Conservation (phyloP, 2,888 invertebrate genomes). For the Ophonus ardosiacus region DNA sequence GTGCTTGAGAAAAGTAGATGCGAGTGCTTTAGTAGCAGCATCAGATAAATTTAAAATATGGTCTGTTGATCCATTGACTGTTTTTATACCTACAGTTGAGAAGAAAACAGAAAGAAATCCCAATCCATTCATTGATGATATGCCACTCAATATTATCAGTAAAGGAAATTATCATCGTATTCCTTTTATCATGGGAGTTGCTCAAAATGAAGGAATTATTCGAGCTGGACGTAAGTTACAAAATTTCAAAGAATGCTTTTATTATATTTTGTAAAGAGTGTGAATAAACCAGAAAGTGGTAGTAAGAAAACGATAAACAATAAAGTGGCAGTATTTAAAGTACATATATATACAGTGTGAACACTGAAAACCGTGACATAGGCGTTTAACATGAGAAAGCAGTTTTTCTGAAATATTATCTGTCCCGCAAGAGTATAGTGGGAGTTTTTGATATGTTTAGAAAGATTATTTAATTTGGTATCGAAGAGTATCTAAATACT, state of each 20-base stretch:
- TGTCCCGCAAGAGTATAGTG: too few relatives aligned
- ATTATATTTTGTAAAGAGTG: not conserved
- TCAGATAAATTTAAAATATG: slow-evolving; percentile 76
- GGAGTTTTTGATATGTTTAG: too few relatives aligned
- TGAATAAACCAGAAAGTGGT: too few relatives aligned
- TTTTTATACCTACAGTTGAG: slow-evolving; percentile 76
- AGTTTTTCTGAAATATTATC: too few relatives aligned
- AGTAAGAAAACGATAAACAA: too few relatives aligned
- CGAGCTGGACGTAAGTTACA: slow-evolving; percentile 73
- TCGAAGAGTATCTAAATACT: too few relatives aligned
- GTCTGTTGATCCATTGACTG: slow-evolving; percentile 76
- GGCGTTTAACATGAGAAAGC: too few relatives aligned
- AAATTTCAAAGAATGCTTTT: not conserved
- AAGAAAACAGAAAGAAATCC: slow-evolving; percentile 70
- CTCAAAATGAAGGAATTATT: slow-evolving; percentile 77
- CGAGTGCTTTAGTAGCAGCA: slow-evolving; percentile 72
- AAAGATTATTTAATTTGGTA: too few relatives aligned
- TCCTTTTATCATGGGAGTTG: slow-evolving; percentile 77
- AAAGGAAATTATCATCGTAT: slow-evolving; percentile 74
- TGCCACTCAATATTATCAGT: slow-evolving; percentile 74
- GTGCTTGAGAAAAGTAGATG: slow-evolving; percentile 75
- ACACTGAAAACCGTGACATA: too few relatives aligned
- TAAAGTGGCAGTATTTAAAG: too few relatives aligned
- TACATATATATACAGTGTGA: too few relatives aligned
- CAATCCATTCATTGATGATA: slow-evolving; percentile 75